A percentile compares a stretch with the other conserved stretches of the same genome.
phyloP scores from a whole-genome alignment of 2,113 vertebrate species.

The Sceloporus undulatus region DNA sequence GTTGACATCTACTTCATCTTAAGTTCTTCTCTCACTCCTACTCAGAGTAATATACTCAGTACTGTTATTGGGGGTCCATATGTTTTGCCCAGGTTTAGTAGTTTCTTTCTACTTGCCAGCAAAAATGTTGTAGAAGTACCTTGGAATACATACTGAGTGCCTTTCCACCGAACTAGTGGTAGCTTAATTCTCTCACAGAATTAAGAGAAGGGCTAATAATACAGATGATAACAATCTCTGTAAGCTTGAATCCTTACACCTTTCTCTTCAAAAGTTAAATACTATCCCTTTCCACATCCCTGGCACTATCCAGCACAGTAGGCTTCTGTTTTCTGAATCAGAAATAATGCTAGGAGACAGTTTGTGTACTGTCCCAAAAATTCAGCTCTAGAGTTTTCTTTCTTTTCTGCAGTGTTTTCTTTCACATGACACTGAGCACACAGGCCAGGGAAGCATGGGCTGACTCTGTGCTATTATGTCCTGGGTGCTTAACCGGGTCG shows the following conservation, averaged over 20 bases:
- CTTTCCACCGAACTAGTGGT: background rate
- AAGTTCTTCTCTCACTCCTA: background rate
- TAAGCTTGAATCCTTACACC: background rate
- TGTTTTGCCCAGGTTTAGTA: background rate
- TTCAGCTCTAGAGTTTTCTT: background rate
- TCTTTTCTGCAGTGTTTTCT: background rate
- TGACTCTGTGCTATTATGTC: no score
- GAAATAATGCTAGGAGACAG: background rate
- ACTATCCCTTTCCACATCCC: background rate
- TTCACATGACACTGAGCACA: background rate
- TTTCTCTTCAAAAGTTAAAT: background rate
- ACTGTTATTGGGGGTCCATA: background rate
- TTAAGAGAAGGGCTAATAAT: background rate
- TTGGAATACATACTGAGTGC: background rate
- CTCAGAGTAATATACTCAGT: background rate
- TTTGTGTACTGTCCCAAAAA: background rate
- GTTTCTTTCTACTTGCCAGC: background rate
- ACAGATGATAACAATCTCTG: background rate
- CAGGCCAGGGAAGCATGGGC: no score
- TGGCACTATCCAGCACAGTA: background rate
- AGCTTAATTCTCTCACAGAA: background rate
- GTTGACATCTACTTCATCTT: background rate
- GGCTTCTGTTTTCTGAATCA: background rate
- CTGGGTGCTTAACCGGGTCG: no score
- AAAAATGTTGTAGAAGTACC: background rate